These are phyloP conservation scores for Chalcis sispes DNA, from an alignment of 2,888 invertebrate species.

Conservation along the genomic window DNA sequence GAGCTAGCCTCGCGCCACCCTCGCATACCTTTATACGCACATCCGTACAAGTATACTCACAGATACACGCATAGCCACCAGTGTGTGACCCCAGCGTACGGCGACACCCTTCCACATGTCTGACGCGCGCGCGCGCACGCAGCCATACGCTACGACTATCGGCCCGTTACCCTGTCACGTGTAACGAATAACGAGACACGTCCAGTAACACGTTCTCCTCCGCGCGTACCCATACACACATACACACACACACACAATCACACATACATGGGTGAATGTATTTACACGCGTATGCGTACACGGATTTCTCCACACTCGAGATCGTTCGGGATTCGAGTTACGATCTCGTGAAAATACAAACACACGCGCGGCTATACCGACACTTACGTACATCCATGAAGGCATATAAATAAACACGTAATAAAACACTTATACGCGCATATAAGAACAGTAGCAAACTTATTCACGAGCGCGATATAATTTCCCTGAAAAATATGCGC, in stretches of 20 bases:
- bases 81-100: background rate
- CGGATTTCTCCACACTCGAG: constrained; percentile 21
- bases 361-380: too few species aligned
- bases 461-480: too few species aligned
- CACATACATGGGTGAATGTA: background rate
- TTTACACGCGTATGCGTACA: background rate
- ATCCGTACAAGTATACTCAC: too few species aligned
- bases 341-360: background rate
- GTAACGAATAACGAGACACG: constrained; percentile 36
- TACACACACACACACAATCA: background rate
- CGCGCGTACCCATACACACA: background rate
- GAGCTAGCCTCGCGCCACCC: too few species aligned
- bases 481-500: too few species aligned
- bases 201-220: background rate
- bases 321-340: background rate
- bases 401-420: too few species aligned
- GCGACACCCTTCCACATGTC: background rate
- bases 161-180: constrained; percentile 21
- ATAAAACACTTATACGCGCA: too few species aligned
- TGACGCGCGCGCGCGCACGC: too few species aligned
- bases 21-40: background rate
- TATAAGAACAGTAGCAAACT: too few species aligned
- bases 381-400: too few species aligned
- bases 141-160: too few species aligned
- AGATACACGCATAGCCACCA: too few species aligned